These are phyloP conservation scores for Probaryconus sp. DNA, from an alignment of 1,140 invertebrate species.

Conservation along the genomic window DNA sequence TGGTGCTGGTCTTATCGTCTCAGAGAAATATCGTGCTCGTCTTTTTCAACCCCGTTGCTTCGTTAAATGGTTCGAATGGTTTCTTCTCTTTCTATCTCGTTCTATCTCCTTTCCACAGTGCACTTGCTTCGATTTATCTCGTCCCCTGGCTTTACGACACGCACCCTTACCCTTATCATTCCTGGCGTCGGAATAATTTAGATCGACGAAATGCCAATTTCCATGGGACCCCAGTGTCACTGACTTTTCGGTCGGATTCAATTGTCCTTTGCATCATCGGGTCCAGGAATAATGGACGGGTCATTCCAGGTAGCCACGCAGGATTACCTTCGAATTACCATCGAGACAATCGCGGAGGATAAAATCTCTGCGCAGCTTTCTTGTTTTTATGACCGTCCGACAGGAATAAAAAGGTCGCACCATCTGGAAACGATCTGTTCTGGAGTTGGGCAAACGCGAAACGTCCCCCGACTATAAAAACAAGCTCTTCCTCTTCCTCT, in stretches of 20 bases:
- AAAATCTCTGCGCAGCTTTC: slow-evolving; percentile 5
- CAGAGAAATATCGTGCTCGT: slow-evolving; percentile 18
- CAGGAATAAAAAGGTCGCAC: slow-evolving; percentile 17
- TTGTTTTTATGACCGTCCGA: slow-evolving; percentile 18
- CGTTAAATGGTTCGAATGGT: slow-evolving; percentile 4
- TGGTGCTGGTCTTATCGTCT: neutral
- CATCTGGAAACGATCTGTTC: slow-evolving; percentile 28
- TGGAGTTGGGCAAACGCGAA: slow-evolving; percentile 22
- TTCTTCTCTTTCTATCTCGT: too few species aligned
- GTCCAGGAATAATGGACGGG: neutral
- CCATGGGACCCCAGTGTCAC: too few species aligned
- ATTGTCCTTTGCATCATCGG: slow-evolving; percentile 3
- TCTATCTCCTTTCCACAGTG: too few species aligned
- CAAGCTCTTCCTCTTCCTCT: slow-evolving; percentile 12
- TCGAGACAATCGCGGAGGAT: slow-evolving; percentile 7
- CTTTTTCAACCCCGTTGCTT: slow-evolving; percentile 13
- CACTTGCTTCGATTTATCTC: slow-evolving; percentile 11
- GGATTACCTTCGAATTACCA: slow-evolving; percentile 11
- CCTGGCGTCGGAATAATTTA: too few species aligned
- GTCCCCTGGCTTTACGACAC: slow-evolving; percentile 5
- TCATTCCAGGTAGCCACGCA: neutral
- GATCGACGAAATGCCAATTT: too few species aligned
- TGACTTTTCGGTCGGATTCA: too few species aligned
- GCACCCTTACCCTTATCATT: slow-evolving; percentile 3
- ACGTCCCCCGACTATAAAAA: slow-evolving; percentile 20